Evolutionary conservation across 2,113 vertebrate species (phyloP).

Genomic region (Megaceryle maxima): DNA sequence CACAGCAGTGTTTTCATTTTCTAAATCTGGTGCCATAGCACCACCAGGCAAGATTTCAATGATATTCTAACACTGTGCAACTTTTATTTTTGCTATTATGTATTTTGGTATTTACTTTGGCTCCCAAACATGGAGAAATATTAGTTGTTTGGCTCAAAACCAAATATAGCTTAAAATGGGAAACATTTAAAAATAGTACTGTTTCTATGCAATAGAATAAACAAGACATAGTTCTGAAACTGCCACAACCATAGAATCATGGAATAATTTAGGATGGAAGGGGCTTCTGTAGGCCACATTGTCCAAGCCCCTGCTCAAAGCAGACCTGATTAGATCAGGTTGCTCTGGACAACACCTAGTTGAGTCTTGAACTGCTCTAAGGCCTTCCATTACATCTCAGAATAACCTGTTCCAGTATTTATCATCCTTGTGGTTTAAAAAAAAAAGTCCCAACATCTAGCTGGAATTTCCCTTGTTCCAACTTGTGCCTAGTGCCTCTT

Average conservation of each 20-base stretch:
- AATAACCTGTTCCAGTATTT: background rate
- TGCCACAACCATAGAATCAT: background rate
- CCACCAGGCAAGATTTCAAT: background rate
- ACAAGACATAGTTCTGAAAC: background rate
- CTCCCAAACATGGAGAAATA: background rate
- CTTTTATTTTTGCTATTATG: background rate
- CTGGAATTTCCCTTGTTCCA: background rate
- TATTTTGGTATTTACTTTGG: background rate
- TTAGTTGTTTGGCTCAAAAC: background rate
- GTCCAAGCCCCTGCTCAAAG: background rate
- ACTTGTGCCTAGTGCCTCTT: background rate
- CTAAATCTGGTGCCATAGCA: background rate
- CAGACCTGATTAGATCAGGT: background rate
- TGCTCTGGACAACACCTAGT: background rate
- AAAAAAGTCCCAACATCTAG: background rate
- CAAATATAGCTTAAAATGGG: constrained; percentile 6
- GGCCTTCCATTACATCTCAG: background rate
- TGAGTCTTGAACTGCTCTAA: background rate
- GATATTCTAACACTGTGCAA: background rate
- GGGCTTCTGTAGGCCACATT: background rate
- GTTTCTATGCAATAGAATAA: constrained; percentile 40
- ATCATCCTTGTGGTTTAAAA: background rate
- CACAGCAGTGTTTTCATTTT: background rate
- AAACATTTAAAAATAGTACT: constrained; percentile 35
- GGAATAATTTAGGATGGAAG: background rate